These are phyloP conservation scores for Solenopsis fugax DNA, from an alignment of 1,140 invertebrate species.

Conservation along the genomic window DNA sequence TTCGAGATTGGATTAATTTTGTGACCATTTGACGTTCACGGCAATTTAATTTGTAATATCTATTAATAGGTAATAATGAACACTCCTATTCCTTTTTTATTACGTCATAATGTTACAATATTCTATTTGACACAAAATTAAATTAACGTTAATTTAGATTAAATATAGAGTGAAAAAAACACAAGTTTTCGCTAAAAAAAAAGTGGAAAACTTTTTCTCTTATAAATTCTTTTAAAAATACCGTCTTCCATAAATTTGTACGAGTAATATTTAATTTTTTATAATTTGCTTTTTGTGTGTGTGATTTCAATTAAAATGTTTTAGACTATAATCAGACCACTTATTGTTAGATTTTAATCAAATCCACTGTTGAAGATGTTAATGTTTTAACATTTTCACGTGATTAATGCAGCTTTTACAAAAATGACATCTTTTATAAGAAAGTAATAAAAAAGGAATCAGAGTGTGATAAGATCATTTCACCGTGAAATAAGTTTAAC, in stretches of 20 bases:
- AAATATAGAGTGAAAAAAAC: neutral
- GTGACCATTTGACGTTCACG: conserved; percentile 11
- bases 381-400: neutral
- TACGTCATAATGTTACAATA: neutral
- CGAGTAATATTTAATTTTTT: neutral
- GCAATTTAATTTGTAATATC: neutral
- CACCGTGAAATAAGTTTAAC: conserved; percentile 35
- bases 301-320: neutral
- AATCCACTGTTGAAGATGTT: neutral
- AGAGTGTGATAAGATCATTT: conserved; percentile 14
- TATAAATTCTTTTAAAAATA: neutral
- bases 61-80: conserved; percentile 8
- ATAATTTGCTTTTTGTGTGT: neutral
- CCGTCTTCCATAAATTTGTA: neutral
- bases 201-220: neutral
- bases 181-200: neutral
- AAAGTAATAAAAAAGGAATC: conserved; percentile 9
- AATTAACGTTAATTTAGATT: neutral
- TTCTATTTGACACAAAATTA: neutral
- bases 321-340: neutral
- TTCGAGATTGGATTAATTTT: conserved; percentile 16
- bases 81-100: neutral
- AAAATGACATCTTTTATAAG: neutral
- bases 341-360: neutral
- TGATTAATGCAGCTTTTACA: neutral